These are phyloP conservation scores for Tachina grossa DNA, from an alignment of 2,888 invertebrate genomes.

Conservation along the genomic window DNA sequence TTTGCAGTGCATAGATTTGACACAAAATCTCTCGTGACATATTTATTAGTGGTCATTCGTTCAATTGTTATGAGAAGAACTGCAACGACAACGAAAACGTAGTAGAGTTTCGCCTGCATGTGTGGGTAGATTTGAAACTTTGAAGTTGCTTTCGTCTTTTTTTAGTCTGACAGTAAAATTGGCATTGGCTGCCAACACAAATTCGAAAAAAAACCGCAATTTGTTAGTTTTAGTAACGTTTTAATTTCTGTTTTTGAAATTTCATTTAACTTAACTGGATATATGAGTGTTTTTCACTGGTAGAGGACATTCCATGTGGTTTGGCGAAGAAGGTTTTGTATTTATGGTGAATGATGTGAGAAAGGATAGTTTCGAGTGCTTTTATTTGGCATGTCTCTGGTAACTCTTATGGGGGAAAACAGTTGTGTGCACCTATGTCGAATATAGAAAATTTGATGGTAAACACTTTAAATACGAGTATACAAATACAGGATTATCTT, in stretches of 20 bases:
- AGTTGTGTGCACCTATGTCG: too few species aligned
- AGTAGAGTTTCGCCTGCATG: background rate
- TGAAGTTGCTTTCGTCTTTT: background rate
- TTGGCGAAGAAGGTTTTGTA: background rate
- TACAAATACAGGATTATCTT: too few species aligned
- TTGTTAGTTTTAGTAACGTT: constrained; percentile 13
- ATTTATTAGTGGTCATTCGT: constrained; percentile 30
- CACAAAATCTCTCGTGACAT: constrained; percentile 57
- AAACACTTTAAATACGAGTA: too few species aligned
- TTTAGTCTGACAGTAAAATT: background rate
- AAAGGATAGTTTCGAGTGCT: too few species aligned
- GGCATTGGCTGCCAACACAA: constrained; percentile 19
- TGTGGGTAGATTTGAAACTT: background rate
- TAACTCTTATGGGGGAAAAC: too few species aligned
- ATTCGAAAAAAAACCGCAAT: background rate
- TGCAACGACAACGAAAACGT: background rate
- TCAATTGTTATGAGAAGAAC: background rate
- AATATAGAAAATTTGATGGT: too few species aligned
- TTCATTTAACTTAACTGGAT: constrained; percentile 6
- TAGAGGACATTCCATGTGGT: background rate
- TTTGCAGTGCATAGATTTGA: constrained; percentile 54
- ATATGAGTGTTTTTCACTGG: background rate
- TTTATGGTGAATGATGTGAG: too few species aligned
- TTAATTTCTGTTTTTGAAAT: constrained; percentile 24
- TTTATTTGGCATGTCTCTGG: too few species aligned